These are phyloP conservation scores for Marronus borbonicus DNA, from an alignment of 2,888 invertebrate genomes.

Conservation along the genomic window DNA sequence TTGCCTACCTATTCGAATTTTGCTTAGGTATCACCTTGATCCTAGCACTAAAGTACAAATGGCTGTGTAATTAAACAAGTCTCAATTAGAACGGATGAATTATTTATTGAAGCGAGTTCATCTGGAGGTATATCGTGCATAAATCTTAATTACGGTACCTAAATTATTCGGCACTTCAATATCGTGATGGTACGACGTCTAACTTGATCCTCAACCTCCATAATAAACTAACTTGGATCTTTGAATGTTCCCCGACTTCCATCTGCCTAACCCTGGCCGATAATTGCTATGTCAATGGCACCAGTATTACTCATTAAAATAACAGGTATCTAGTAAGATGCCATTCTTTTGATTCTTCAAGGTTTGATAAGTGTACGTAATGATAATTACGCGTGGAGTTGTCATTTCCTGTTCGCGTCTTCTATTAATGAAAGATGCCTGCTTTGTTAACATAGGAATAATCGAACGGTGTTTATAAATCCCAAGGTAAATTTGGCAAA, in stretches of 20 bases:
- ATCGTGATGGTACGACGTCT: neutral
- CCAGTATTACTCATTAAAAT: constrained; percentile 17
- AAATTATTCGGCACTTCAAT: constrained; percentile 26
- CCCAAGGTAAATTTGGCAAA: constrained; percentile 4
- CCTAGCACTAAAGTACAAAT: constrained; percentile 12
- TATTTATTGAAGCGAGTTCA: constrained; percentile 20
- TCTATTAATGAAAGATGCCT: neutral
- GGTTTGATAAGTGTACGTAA: constrained; percentile 25
- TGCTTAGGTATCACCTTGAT: neutral
- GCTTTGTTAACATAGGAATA: neutral
- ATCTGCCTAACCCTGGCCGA: constrained; percentile 18
- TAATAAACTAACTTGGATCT: constrained; percentile 17
- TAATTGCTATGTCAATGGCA: neutral
- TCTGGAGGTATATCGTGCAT: constrained; percentile 15
- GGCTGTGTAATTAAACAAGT: constrained; percentile 31
- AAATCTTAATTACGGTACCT: constrained; percentile 37
- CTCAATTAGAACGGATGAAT: constrained; percentile 30
- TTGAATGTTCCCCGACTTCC: neutral
- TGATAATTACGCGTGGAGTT: neutral
- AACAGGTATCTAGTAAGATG: constrained; percentile 9
- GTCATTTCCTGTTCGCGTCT: constrained; percentile 2
- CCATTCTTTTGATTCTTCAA: constrained; percentile 27
- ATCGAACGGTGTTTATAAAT: neutral
- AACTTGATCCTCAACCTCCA: constrained; percentile 15
- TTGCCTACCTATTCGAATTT: neutral